Evolutionary conservation across 1,140 invertebrate species (phyloP).

Genomic region (Marisa cornuarietis): DNA sequence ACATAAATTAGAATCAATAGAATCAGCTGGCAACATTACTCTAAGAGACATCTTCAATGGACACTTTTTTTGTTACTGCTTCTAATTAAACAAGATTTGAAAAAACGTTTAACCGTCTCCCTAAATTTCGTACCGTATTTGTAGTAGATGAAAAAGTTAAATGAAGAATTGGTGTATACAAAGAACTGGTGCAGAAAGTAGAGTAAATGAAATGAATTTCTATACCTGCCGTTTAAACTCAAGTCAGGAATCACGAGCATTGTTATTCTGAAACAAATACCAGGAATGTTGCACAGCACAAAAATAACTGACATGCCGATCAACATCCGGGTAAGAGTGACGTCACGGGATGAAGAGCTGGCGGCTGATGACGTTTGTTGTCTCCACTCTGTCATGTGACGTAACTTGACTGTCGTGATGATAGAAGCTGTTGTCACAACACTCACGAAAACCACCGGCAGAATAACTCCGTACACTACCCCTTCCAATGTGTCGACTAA

Average conservation of each 20-base stretch:
- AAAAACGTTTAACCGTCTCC: background rate
- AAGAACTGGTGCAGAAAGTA: background rate
- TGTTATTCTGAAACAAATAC: background rate
- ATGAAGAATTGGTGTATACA: background rate
- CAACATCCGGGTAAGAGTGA: conserved; percentile 11
- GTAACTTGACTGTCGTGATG: background rate
- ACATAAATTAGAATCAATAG: too few species aligned
- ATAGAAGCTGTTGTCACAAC: background rate
- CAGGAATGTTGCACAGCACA: background rate
- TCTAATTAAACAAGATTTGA: too few species aligned
- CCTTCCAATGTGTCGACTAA: background rate
- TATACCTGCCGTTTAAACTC: background rate
- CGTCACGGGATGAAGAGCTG: background rate
- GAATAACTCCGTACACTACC: background rate
- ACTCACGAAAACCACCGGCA: background rate
- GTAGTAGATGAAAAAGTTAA: conserved; percentile 14
- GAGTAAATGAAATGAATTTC: background rate
- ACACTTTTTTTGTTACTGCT: too few species aligned
- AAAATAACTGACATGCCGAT: conserved; percentile 9
- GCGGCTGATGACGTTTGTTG: background rate
- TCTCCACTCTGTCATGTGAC: background rate
- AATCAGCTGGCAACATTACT: too few species aligned
- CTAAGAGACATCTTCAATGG: too few species aligned
- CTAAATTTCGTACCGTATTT: conserved; percentile 3
- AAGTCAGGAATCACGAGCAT: background rate